These are phyloP conservation scores for Pipistrellus pygmaeus DNA, from an alignment of 2,797 vertebrate species.

Conservation along the genomic window DNA sequence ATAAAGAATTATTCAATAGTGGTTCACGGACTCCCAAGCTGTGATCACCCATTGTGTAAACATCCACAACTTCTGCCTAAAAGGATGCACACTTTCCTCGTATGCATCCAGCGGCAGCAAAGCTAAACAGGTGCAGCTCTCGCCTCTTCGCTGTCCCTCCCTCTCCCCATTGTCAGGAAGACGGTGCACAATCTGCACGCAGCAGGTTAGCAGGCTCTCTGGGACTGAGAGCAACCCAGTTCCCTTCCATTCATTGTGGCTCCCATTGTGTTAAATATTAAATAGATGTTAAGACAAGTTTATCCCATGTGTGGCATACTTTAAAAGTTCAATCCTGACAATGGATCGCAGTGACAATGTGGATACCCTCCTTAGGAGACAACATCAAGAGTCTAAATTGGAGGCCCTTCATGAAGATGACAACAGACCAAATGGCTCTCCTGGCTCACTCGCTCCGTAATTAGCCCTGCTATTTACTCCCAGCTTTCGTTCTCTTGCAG, in stretches of 20 bases:
- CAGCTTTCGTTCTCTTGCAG: neutral
- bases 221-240: neutral
- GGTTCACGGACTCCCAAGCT: neutral
- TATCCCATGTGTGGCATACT: neutral
- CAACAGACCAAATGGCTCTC: neutral
- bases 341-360: neutral
- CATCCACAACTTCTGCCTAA: neutral
- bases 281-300: neutral
- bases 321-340: slow-evolving; percentile 21
- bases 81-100: neutral
- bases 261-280: neutral
- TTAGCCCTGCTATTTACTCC: neutral
- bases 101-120: too few species aligned
- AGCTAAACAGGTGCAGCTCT: neutral
- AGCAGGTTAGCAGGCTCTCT: neutral
- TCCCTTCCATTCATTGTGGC: neutral
- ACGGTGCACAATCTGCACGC: neutral
- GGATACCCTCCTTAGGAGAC: neutral
- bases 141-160: neutral
- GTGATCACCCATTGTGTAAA: neutral
- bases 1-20: neutral
- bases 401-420: neutral
- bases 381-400: neutral
- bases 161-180: neutral
- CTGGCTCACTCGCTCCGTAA: neutral